A percentile compares a stretch with the other conserved stretches of the same genome.
These are phyloP conservation scores for Phaethornis superciliosus DNA, from an alignment of 2,113 vertebrate species.

Conservation along the genomic window DNA sequence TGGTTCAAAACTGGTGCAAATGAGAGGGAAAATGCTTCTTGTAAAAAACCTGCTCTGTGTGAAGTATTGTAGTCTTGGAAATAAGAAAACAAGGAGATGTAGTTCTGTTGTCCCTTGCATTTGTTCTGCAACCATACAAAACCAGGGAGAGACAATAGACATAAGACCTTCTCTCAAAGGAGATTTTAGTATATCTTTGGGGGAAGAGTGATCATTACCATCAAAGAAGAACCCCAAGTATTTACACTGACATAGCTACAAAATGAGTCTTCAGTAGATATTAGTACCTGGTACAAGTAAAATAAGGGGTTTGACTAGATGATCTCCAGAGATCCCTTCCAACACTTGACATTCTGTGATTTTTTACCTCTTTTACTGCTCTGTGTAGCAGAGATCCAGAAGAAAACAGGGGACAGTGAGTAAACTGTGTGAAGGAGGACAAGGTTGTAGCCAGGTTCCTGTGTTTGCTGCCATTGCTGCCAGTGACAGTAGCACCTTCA, in stretches of 20 bases:
- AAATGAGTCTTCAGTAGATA: not conserved
- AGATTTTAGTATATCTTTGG: not conserved
- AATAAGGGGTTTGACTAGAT: not conserved
- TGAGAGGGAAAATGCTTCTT: not conserved
- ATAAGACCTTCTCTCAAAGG: not conserved
- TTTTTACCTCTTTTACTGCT: not conserved
- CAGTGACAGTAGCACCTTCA: not conserved
- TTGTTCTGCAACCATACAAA: not conserved
- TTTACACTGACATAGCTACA: not conserved
- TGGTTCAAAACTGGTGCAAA: not conserved
- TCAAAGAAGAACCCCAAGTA: not conserved
- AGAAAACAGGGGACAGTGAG: not conserved
- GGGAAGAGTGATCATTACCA: not conserved
- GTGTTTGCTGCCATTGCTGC: not conserved
- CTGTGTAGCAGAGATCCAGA: not conserved
- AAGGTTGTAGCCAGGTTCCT: not conserved
- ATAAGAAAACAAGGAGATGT: not conserved
- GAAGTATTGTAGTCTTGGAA: not conserved
- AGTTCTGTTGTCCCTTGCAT: not conserved
- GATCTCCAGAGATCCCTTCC: no score
- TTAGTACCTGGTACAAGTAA: not conserved
- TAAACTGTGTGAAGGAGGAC: not conserved
- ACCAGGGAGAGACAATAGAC: not conserved
- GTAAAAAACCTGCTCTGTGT: not conserved
- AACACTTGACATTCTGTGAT: no score